phyloP scores from a whole-genome alignment of 2,888 invertebrate species.

The Epirrita christyi region DNA sequence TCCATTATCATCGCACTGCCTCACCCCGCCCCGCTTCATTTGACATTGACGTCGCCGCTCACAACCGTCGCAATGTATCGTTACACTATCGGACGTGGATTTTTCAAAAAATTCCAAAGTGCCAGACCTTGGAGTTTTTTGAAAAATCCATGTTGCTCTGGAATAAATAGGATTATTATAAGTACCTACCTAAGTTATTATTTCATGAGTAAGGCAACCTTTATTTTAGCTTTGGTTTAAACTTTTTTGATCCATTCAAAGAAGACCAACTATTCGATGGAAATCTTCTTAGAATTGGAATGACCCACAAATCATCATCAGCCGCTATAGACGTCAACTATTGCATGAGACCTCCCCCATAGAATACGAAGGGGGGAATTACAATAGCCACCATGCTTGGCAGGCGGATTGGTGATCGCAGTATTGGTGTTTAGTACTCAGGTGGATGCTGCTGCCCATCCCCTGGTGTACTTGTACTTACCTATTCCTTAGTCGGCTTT shows the following conservation, averaged over 20 bases:
- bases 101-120: conserved; percentile 54
- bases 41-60: conserved; percentile 67
- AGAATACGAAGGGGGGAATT: too few species aligned
- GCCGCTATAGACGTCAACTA: too few species aligned
- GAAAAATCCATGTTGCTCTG: conserved; percentile 34
- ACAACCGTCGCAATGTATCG: conserved; percentile 50
- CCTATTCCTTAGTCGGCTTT: too few species aligned
- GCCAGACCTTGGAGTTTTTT: too few species aligned
- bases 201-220: conserved; percentile 8
- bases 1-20: conserved; percentile 69
- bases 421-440: too few species aligned
- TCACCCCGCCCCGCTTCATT: conserved; percentile 61
- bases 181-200: background rate
- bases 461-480: too few species aligned
- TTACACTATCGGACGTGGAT: conserved; percentile 32
- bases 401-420: too few species aligned
- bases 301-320: too few species aligned
- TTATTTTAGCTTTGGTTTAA: conserved; percentile 2
- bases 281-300: conserved; percentile 17
- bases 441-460: too few species aligned
- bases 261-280: conserved; percentile 15
- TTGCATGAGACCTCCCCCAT: too few species aligned
- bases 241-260: conserved; percentile 22
- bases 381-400: too few species aligned
- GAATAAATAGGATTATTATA: conserved; percentile 30